phyloP scores from a whole-genome alignment of 2,113 vertebrate species.

The Sinocyclocheilus maitianheensis region DNA sequence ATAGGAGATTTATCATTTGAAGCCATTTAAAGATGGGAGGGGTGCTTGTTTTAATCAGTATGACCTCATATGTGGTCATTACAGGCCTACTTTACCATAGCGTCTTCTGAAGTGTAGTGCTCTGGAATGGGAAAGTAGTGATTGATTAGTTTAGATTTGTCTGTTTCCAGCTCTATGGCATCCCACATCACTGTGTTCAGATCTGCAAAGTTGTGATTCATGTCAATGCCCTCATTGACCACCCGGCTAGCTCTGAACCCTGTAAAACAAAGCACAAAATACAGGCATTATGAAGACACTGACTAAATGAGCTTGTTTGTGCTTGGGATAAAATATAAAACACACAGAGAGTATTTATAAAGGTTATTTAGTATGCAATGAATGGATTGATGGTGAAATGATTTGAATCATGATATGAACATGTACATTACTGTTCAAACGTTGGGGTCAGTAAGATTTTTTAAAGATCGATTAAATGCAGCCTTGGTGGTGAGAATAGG shows the following conservation, averaged over 20 bases:
- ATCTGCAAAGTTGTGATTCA: conserved; percentile 92
- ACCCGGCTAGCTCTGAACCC: conserved; percentile 91
- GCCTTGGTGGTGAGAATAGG: not conserved
- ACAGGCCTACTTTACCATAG: conserved; percentile 65
- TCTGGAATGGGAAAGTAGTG: conserved; percentile 89
- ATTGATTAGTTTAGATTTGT: conserved; percentile 85
- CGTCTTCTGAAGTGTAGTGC: conserved; percentile 81
- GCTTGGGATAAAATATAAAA: not conserved
- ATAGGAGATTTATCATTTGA: not conserved
- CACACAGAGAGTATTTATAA: not conserved
- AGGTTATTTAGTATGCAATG: not conserved
- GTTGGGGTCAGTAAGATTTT: not conserved
- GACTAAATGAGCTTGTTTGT: not conserved
- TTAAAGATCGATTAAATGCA: not conserved
- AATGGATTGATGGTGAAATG: not conserved
- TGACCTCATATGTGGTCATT: not conserved
- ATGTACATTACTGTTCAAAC: not conserved
- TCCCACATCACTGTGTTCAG: conserved; percentile 88
- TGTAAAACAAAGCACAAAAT: conserved; percentile 47
- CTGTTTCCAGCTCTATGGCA: conserved; percentile 83
- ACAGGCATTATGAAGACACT: not conserved
- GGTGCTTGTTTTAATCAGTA: not conserved
- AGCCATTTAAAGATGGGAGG: not conserved
- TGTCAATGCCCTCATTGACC: conserved; percentile 91
- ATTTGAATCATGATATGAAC: no score